Percentiles rank a stretch among this genome's conserved stretches.
phyloP scores from a whole-genome alignment of 92 coral and sea anemone genomes.

The Parazoanthus darwini region DNA sequence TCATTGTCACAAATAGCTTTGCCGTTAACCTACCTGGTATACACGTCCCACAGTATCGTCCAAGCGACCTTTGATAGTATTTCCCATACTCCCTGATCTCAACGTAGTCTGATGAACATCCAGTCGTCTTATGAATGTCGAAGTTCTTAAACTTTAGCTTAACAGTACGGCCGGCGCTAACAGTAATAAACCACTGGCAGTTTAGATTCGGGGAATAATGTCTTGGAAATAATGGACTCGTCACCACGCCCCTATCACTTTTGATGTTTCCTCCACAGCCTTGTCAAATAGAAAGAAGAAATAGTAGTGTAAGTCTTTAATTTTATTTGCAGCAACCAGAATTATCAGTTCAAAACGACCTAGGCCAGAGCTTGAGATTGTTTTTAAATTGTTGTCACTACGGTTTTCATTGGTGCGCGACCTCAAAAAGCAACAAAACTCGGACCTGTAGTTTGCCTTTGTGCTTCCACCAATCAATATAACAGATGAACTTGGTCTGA shows the following conservation, averaged over 20 bases:
- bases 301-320: neutral
- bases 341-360: neutral
- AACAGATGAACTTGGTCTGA: too few relatives aligned
- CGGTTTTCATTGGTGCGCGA: too few relatives aligned
- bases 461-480: too few relatives aligned
- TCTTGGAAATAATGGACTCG: slow-evolving; percentile 73
- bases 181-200: slow-evolving; percentile 84
- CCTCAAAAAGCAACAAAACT: too few relatives aligned
- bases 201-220: slow-evolving; percentile 55
- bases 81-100: slow-evolving; percentile 72
- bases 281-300: slow-evolving; percentile 9
- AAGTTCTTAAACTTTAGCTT: slow-evolving; percentile 66
- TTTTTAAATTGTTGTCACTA: too few relatives aligned
- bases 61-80: slow-evolving; percentile 63
- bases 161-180: slow-evolving; percentile 57
- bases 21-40: slow-evolving; percentile 62
- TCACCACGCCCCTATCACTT: slow-evolving; percentile 62
- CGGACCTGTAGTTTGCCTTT: too few relatives aligned
- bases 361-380: neutral
- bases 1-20: neutral
- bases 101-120: slow-evolving; percentile 75
- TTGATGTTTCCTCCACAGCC: slow-evolving; percentile 68
- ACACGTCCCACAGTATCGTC: slow-evolving; percentile 73
- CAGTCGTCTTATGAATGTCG: slow-evolving; percentile 53
- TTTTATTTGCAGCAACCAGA: neutral